phyloP scores from a whole-genome alignment of 2,113 vertebrate species.

The Eidolon helvum region DNA sequence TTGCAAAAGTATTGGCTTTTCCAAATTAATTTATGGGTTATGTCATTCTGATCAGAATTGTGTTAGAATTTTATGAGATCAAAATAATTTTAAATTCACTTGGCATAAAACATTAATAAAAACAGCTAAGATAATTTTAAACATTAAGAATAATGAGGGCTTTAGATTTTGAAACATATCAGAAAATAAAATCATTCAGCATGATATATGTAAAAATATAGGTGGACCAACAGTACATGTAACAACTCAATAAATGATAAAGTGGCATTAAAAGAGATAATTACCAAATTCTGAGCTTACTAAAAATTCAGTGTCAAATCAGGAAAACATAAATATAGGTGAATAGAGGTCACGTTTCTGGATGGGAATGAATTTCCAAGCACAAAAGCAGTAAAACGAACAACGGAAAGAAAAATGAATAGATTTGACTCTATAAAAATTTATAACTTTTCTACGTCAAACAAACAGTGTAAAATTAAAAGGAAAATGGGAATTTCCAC shows the following conservation, averaged over 20 bases:
- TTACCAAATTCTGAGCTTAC: not conserved
- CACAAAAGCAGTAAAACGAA: not conserved
- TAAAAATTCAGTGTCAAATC: not conserved
- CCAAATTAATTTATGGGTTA: not conserved
- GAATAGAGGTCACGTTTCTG: not conserved
- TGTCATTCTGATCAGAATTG: not conserved
- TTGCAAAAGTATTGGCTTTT: not conserved
- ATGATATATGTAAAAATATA: not conserved
- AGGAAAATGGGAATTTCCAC: not conserved
- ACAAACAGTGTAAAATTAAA: not conserved
- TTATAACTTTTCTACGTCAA: not conserved
- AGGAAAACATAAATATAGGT: not conserved
- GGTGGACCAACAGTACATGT: not conserved
- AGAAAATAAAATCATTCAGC: not conserved
- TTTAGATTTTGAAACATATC: not conserved
- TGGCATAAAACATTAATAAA: not conserved
- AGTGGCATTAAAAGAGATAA: not conserved
- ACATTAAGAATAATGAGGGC: not conserved
- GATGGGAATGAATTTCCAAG: not conserved
- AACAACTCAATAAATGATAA: conserved; percentile 5
- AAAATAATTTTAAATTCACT: conserved; percentile 6
- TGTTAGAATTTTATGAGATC: not conserved
- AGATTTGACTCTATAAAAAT: not conserved
- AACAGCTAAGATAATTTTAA: not conserved
- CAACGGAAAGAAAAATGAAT: not conserved